Evolutionary conservation across 2,113 vertebrate species (phyloP).

Genomic region (Choloepus hoffmanni): DNA sequence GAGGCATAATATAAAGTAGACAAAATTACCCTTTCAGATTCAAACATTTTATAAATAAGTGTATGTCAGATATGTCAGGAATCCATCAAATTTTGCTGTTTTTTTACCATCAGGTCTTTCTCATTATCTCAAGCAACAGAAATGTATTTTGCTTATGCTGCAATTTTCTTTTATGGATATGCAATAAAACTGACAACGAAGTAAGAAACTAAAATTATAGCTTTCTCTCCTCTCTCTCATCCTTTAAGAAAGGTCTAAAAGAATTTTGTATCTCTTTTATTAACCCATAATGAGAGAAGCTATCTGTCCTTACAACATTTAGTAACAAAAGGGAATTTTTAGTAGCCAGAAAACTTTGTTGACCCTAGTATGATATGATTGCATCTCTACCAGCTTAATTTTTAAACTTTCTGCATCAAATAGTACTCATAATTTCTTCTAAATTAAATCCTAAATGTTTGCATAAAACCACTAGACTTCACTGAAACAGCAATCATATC

Average conservation of each 20-base stretch:
- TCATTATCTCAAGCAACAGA: slow-evolving; percentile 46
- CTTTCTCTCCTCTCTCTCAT: not conserved
- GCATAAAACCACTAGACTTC: not conserved
- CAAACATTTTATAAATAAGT: slow-evolving; percentile 61
- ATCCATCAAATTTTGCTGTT: slow-evolving; percentile 12
- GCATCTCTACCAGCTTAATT: not conserved
- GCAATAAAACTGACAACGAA: slow-evolving; percentile 56
- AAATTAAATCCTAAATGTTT: not conserved
- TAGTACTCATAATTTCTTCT: not conserved
- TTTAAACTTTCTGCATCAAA: not conserved
- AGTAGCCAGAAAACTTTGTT: not conserved
- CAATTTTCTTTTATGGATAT: slow-evolving; percentile 16
- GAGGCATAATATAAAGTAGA: not conserved
- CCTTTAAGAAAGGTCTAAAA: not conserved
- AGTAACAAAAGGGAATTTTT: not conserved
- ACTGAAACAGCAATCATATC: not conserved
- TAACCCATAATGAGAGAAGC: not conserved
- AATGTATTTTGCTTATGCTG: slow-evolving; percentile 48
- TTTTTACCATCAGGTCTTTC: slow-evolving; percentile 44
- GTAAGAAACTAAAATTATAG: slow-evolving; percentile 32
- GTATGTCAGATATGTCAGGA: slow-evolving; percentile 20
- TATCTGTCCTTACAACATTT: not conserved
- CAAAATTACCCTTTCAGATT: slow-evolving; percentile 13
- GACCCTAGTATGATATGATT: not conserved
- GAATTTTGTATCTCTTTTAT: not conserved